Evolutionary conservation across 2,888 invertebrate genomes (phyloP).

Genomic region (Petrolisthes manimaculis): DNA sequence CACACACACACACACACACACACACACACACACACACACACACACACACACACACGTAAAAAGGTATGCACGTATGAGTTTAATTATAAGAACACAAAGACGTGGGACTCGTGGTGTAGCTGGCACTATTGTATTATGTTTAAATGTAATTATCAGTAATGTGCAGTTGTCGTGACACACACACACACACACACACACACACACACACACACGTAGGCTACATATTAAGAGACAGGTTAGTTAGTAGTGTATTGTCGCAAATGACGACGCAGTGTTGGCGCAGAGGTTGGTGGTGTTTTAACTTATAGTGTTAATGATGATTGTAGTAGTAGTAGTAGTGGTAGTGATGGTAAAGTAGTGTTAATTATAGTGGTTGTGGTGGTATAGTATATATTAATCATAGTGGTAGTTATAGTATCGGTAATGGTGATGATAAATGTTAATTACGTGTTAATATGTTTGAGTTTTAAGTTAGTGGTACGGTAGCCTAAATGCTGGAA

Average conservation of each 20-base stretch:
- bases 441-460: neutral
- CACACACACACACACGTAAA: neutral
- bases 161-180: neutral
- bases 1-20: constrained; percentile 34
- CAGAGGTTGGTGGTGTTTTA: neutral
- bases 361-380: neutral
- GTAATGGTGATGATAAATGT: neutral
- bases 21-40: constrained; percentile 26
- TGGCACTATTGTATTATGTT: no score
- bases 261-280: neutral
- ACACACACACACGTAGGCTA: neutral
- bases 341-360: neutral
- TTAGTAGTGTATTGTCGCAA: no score
- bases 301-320: neutral
- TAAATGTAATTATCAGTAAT: no score
- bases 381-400: neutral
- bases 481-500: neutral
- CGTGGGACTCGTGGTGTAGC: neutral
- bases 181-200: constrained; percentile 18
- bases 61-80: neutral
- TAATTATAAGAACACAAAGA: neutral
- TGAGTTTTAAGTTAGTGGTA: neutral
- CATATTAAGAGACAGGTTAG: neutral
- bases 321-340: neutral
- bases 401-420: neutral